Evolutionary conservation across 2,888 invertebrate genomes (phyloP).

Genomic region (Yponomeuta cagnagella): DNA sequence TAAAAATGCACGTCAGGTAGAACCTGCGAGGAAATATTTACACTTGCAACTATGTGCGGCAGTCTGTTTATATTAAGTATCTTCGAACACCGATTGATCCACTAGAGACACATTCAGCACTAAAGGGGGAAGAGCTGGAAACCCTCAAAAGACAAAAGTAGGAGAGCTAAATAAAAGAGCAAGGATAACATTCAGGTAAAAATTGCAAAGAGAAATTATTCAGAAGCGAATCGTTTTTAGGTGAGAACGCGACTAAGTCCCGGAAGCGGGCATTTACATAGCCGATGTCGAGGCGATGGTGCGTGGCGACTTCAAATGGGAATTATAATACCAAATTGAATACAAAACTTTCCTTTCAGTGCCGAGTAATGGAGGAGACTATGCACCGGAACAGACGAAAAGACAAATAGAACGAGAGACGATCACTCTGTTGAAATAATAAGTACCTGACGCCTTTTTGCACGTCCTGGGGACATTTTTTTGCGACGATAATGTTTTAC

Average conservation of each 20-base stretch:
- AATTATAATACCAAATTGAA: constrained; percentile 78
- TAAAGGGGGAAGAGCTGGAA: background rate
- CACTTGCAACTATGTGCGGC: constrained; percentile 26
- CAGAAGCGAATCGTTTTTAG: constrained; percentile 46
- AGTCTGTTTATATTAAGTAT: constrained; percentile 15
- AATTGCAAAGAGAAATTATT: constrained; percentile 41
- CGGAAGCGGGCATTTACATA: constrained; percentile 74
- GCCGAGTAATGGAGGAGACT: constrained; percentile 74
- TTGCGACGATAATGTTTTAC: constrained; percentile 71
- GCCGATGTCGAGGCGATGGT: constrained; percentile 74
- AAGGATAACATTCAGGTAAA: constrained; percentile 30
- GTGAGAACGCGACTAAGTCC: constrained; percentile 64
- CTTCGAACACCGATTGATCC: constrained; percentile 8
- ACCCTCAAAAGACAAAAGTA: background rate
- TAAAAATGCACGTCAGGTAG: constrained; percentile 68
- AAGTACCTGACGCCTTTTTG: constrained; percentile 72
- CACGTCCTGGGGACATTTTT: constrained; percentile 56
- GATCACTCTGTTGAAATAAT: constrained; percentile 70
- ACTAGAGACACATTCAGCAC: background rate
- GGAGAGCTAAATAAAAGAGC: constrained; percentile 23
- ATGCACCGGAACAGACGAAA: constrained; percentile 76
- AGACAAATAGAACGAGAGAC: constrained; percentile 71
- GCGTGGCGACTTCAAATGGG: constrained; percentile 76
- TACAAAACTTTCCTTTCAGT: constrained; percentile 78
- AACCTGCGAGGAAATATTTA: constrained; percentile 57